phyloP scores from a whole-genome alignment of 2,113 vertebrate genomes.

The Macrotus californicus region DNA sequence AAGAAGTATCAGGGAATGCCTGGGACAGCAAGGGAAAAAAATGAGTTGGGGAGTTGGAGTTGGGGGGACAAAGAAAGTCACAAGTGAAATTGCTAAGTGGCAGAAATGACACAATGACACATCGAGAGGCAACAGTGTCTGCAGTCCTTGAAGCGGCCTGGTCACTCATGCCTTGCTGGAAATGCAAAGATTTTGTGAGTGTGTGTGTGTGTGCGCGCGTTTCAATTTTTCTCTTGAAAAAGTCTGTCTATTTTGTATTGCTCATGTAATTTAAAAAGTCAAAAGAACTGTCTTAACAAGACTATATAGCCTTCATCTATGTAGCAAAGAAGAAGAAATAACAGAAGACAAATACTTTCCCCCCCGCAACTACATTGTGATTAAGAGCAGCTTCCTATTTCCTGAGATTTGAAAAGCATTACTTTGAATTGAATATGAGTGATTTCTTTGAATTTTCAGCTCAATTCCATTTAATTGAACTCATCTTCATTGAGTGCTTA shows the following conservation, averaged over 20 bases:
- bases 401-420: conserved; percentile 40
- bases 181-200: not conserved
- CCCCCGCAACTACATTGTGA: not conserved
- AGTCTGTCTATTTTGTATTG: not conserved
- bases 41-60: not conserved
- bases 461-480: conserved; percentile 46
- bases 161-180: not conserved
- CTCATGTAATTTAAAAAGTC: conserved; percentile 22
- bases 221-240: not conserved
- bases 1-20: not conserved
- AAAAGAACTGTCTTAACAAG: conserved; percentile 18
- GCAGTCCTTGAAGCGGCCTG: not conserved
- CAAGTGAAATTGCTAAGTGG: not conserved
- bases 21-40: not conserved
- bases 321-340: conserved; percentile 12
- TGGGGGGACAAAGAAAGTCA: not conserved
- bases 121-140: rapidly evolving
- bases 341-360: conserved; percentile 17
- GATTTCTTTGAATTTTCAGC: conserved; percentile 61
- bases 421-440: conserved; percentile 26
- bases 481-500: conserved; percentile 23
- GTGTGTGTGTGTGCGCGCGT: not conserved
- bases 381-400: conserved; percentile 46
- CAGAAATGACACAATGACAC: not conserved
- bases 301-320: not conserved